These are phyloP conservation scores for Neocrepidodera transversa DNA, from an alignment of 2,888 invertebrate genomes.

Conservation along the genomic window DNA sequence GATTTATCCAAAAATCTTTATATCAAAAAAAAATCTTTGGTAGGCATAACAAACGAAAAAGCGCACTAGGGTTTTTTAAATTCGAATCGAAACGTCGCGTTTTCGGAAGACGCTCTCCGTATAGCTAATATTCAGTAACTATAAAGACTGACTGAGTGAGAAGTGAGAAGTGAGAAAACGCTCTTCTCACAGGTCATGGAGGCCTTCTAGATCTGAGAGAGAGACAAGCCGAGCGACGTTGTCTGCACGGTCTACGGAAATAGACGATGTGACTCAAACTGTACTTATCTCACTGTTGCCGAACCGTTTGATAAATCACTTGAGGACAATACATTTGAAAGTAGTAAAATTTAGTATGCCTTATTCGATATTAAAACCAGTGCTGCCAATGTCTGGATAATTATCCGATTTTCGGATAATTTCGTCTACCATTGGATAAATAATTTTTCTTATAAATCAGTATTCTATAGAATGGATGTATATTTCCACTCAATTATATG, in stretches of 20 bases:
- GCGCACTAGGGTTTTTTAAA: neutral
- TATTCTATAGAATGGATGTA: no score
- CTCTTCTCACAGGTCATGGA: slow-evolving; percentile 22
- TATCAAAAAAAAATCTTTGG: neutral
- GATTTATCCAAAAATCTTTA: neutral
- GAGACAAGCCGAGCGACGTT: slow-evolving; percentile 19
- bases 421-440: no score
- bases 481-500: no score
- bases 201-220: slow-evolving; percentile 18
- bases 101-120: neutral
- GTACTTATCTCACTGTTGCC: slow-evolving; percentile 19
- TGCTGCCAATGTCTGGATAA: no score
- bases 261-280: slow-evolving; percentile 29
- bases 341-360: no score
- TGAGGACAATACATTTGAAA: no score
- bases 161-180: neutral
- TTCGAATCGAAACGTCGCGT: neutral
- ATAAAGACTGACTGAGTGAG: slow-evolving; percentile 1
- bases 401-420: no score
- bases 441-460: no score
- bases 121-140: neutral
- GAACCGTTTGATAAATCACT: neutral
- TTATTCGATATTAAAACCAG: no score
- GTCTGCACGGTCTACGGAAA: slow-evolving; percentile 26
- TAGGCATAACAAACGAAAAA: neutral